Evolutionary conservation across 1,140 invertebrate genomes (phyloP).

Genomic region (Ips typographus): DNA sequence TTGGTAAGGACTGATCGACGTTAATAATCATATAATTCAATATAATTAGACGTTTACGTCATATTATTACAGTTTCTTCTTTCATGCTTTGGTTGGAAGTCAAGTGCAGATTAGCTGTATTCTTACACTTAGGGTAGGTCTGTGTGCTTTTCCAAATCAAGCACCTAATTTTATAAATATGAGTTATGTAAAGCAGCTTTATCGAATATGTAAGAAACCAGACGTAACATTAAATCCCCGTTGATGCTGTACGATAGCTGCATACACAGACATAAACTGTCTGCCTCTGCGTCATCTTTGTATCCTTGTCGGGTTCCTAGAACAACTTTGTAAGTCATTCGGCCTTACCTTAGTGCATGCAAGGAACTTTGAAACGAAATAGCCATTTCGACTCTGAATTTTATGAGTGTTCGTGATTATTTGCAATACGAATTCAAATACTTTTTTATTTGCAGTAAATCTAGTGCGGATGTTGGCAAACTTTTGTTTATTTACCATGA

Average conservation of each 20-base stretch:
- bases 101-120: no score
- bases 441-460: no score
- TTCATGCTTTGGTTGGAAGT: no score
- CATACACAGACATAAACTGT: slow-evolving; percentile 26
- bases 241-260: slow-evolving; percentile 18
- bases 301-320: slow-evolving; percentile 23
- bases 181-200: slow-evolving; percentile 9
- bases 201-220: neutral
- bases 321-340: slow-evolving; percentile 31
- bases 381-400: slow-evolving; percentile 8
- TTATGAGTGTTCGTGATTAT: slow-evolving; percentile 18
- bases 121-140: no score
- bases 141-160: no score
- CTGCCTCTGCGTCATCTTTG: slow-evolving; percentile 25
- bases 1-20: no score
- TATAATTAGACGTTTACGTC: no score
- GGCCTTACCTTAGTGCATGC: neutral
- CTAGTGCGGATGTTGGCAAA: no score
- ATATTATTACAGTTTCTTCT: no score
- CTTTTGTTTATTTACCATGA: no score
- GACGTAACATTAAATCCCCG: slow-evolving; percentile 13
- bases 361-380: neutral
- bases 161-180: no score
- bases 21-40: no score
- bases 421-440: neutral